These are phyloP conservation scores for Pristiophorus japonicus DNA, from an alignment of 2,113 vertebrate species.

Conservation along the genomic window DNA sequence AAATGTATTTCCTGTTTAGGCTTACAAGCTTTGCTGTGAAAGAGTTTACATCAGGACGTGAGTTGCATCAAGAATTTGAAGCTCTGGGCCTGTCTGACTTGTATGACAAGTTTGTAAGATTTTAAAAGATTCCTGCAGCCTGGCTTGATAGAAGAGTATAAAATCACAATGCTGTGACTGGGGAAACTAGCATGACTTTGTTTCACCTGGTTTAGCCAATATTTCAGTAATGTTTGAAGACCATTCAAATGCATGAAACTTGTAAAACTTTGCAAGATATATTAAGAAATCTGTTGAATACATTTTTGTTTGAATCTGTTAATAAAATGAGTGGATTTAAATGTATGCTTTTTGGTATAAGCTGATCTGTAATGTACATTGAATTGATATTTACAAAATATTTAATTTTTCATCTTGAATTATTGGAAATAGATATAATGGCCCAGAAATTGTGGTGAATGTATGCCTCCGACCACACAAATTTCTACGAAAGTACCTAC, in stretches of 20 bases:
- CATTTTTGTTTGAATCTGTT: background rate
- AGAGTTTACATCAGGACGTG: background rate
- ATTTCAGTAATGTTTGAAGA: background rate
- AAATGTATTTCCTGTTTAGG: conserved; percentile 21
- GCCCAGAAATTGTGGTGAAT: no score
- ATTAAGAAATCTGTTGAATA: background rate
- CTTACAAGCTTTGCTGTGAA: conserved; percentile 32
- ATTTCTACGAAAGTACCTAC: no score
- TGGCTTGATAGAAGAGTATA: background rate
- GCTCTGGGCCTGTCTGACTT: background rate
- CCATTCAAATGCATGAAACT: background rate
- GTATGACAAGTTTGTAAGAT: conserved; percentile 16
- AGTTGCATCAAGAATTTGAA: conserved; percentile 32
- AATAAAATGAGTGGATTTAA: conserved; percentile 3
- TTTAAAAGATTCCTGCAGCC: background rate
- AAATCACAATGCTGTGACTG: background rate
- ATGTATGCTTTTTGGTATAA: background rate
- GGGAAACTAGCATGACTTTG: background rate
- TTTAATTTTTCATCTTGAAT: background rate
- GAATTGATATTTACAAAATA: conserved; percentile 17
- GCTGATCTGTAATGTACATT: background rate
- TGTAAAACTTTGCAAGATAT: background rate
- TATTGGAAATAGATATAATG: background rate
- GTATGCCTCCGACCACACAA: no score
- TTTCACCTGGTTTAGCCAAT: no score